Conservation (phyloP, 2,113 vertebrate species). For the Phylloscopus trochilus region DNA sequence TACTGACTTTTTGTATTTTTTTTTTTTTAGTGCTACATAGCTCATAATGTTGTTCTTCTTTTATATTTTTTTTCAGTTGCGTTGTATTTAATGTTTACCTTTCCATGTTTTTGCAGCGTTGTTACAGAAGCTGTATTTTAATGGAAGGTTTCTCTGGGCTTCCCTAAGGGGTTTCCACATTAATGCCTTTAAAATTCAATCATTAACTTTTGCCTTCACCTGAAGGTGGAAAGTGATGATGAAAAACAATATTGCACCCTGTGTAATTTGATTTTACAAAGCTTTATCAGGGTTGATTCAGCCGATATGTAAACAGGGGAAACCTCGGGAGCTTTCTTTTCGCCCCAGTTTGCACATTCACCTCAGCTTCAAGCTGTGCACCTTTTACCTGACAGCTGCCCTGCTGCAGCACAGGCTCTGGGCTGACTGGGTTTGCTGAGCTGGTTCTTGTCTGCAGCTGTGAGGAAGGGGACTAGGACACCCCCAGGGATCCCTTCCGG, state of each 20-base stretch:
- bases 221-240: not conserved
- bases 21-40: not conserved
- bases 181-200: not conserved
- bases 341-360: not conserved
- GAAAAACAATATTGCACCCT: not conserved
- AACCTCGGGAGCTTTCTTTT: not conserved
- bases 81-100: not conserved
- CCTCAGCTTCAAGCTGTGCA: not conserved
- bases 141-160: not conserved
- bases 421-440: not conserved
- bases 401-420: not conserved
- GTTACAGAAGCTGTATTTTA: not conserved
- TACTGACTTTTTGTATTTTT: not conserved
- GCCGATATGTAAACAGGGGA: not conserved
- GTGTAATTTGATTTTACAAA: not conserved
- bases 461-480: not conserved
- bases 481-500: not conserved
- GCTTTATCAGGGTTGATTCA: not conserved
- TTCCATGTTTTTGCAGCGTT: not conserved
- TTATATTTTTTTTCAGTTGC: not conserved
- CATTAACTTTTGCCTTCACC: not conserved
- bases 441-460: not conserved
- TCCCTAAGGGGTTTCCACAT: not conserved
- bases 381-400: rapidly evolving
- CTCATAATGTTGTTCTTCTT: not conserved